Evolutionary conservation across 2,888 invertebrate genomes (phyloP).

Genomic region (Tipula helvola): DNA sequence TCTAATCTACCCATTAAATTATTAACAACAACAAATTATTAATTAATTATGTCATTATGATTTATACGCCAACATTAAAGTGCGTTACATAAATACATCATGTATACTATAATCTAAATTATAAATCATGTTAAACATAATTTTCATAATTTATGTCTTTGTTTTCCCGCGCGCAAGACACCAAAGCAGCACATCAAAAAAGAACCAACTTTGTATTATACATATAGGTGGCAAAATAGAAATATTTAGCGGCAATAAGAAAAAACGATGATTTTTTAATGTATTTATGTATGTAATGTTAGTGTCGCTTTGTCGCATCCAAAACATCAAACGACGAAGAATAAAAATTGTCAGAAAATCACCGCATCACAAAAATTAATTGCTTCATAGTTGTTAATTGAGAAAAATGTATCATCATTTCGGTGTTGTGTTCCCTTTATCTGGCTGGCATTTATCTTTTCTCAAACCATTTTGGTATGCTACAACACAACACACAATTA

Average conservation of each 20-base stretch:
- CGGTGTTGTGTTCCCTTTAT: background rate
- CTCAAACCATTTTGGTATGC: background rate
- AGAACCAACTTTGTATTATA: background rate
- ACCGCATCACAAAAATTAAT: background rate
- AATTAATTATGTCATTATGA: background rate
- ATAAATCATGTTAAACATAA: background rate
- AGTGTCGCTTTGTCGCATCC: background rate
- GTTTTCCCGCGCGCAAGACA: background rate
- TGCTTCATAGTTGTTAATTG: background rate
- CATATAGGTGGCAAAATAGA: background rate
- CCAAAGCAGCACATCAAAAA: background rate
- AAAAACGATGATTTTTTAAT: background rate
- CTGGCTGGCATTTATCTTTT: background rate
- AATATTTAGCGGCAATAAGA: background rate
- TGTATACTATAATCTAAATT: background rate
- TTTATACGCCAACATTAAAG: background rate
- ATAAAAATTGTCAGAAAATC: background rate
- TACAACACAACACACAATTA: background rate
- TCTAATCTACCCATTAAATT: background rate
- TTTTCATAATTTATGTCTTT: background rate
- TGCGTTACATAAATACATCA: background rate
- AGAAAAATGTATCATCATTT: background rate
- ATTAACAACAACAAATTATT: background rate
- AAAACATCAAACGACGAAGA: background rate
- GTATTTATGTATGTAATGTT: background rate